A percentile compares a stretch with the other conserved stretches of the same genome.
These are phyloP conservation scores for Sandelia bainsii DNA, from an alignment of 2,797 vertebrate genomes.

Conservation along the genomic window DNA sequence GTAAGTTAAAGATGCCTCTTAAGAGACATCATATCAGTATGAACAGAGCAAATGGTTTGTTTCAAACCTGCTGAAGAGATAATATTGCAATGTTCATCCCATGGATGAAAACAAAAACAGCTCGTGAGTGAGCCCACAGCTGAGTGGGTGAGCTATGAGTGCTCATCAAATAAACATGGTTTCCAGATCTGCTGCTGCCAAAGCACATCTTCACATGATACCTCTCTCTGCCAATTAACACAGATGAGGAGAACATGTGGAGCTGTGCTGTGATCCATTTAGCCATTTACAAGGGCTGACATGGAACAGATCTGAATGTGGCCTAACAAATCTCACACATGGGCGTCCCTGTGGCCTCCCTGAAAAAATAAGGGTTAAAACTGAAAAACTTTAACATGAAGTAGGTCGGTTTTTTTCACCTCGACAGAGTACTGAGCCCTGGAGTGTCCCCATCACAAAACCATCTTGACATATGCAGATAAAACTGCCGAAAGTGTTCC, in stretches of 20 bases:
- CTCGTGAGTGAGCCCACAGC: slow-evolving; percentile 70
- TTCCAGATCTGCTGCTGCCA: slow-evolving; percentile 66
- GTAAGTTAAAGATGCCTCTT: slow-evolving; percentile 14
- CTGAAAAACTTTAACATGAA: too few species aligned
- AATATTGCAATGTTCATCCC: slow-evolving; percentile 65
- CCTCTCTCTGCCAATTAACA: slow-evolving; percentile 66
- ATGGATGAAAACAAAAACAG: slow-evolving; percentile 70
- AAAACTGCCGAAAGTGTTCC: slow-evolving; percentile 83
- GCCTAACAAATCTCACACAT: slow-evolving; percentile 30
- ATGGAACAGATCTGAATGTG: slow-evolving; percentile 55
- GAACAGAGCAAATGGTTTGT: slow-evolving; percentile 26
- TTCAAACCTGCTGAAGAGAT: slow-evolving; percentile 61
- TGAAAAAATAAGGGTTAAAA: too few species aligned
- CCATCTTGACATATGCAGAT: slow-evolving; percentile 75
- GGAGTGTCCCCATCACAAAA: slow-evolving; percentile 69
- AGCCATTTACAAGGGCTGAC: slow-evolving; percentile 59
- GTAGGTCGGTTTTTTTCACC: slow-evolving; percentile 50
- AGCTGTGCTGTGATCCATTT: slow-evolving; percentile 64
- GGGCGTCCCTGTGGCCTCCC: slow-evolving; percentile 17
- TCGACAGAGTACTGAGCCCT: slow-evolving; percentile 72
- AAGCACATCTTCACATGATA: slow-evolving; percentile 76
- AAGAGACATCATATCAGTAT: slow-evolving; percentile 1
- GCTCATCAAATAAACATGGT: slow-evolving; percentile 77
- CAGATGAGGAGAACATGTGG: slow-evolving; percentile 75
- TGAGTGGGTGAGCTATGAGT: slow-evolving; percentile 77